These are phyloP conservation scores for Petaurus breviceps DNA, from an alignment of 2,113 vertebrate species.

Conservation along the genomic window DNA sequence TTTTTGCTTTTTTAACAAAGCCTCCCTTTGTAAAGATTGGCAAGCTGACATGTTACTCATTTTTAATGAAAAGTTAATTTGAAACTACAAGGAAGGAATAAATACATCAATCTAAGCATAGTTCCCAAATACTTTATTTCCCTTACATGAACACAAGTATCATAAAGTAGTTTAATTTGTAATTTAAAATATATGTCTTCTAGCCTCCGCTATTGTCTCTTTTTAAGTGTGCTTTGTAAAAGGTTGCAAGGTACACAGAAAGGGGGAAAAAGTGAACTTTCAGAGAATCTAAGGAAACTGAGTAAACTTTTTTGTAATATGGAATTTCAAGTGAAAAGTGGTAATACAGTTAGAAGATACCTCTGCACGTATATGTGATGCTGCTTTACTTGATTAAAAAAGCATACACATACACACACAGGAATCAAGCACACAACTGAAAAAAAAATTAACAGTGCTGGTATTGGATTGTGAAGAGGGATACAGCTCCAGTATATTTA, in stretches of 20 bases:
- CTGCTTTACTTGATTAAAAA: neutral
- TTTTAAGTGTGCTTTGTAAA: conserved; percentile 29
- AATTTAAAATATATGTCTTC: neutral
- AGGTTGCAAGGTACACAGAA: neutral
- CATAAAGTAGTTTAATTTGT: neutral
- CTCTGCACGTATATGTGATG: neutral
- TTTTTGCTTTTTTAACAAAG: neutral
- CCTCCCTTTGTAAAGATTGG: neutral
- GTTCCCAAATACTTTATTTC: neutral
- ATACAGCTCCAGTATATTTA: neutral
- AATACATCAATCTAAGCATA: neutral
- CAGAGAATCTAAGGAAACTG: neutral
- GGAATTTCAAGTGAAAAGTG: neutral
- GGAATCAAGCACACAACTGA: neutral
- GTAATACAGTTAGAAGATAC: neutral
- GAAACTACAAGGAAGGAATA: neutral
- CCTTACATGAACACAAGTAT: neutral
- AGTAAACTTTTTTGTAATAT: neutral
- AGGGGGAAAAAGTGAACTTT: neutral
- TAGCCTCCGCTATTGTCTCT: neutral
- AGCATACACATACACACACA: neutral
- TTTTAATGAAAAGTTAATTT: neutral
- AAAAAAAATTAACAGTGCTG: neutral
- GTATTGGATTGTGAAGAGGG: neutral
- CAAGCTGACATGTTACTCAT: neutral